Base-by-base conservation (phyloP, 2,888 invertebrate genomes). In the Xylota sylvarum region DNA sequence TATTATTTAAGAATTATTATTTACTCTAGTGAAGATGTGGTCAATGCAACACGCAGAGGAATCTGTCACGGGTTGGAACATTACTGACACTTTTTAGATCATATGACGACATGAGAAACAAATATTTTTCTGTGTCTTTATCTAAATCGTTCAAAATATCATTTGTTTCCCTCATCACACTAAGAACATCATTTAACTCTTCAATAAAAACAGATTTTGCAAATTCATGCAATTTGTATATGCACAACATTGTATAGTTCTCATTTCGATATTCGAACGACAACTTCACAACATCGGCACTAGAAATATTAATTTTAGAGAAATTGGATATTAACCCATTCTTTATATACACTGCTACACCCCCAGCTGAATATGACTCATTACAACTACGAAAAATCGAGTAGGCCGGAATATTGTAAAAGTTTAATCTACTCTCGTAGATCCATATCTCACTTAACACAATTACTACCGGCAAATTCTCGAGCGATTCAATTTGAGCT, bases 351-450 rank as follows among this genome's bases (percentile, higher is more conserved):
- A 60, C 60, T n/a, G n/a, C 46, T 46, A 70, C 35, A 56, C 70
- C 70, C 17, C 70, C 56, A 12, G 69, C 56, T 56, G 10, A 27
- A 19, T 70, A 70, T 5, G 46, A 56, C 4, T 70, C 19, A 14
- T 69, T 69, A 69, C 55, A 56, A 12, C 43, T 69, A 23, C 23
- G 2, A 23, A 23, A 23, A 23, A 23, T 23, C 3, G 23, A 23
- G 3, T 23, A 23, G 23, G 2, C 23, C 2, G 23, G 23, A 23
- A 23, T 23, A 23, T 23, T 23, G 23, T 23, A 23, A 23, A 23
- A 23, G 23, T 3, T 9, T 48, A 69, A 27, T 69, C 55, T 35
- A 50, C 6, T 37, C 4, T 67, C 48, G 23, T 65, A 23, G 23
- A 23, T 23, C 23, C 23, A 1, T 23, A 23, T 23, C 23, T 23